Evolutionary conservation across 1,140 invertebrate species (phyloP), one percentile per base, ranked within the genome.

Genomic region (Eumeta japonica): DNA sequence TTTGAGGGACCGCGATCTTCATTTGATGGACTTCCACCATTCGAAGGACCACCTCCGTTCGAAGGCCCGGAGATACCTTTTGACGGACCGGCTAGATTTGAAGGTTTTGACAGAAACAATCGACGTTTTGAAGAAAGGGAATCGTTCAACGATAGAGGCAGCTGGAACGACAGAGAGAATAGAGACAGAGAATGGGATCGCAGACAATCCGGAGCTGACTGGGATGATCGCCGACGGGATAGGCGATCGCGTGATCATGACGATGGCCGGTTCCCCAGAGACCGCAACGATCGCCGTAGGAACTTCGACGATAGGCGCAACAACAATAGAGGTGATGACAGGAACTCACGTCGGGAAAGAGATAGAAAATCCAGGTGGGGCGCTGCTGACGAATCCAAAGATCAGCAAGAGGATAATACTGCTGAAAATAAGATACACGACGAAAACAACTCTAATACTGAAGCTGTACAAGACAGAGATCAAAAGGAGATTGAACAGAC

Each of bases 301-400:
- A 55, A 60, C 10, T 37, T 47, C 18, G 59, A 63, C 4, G 56
- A 62, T n/a, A 45, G 52, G 10, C 49, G 46, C 19, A 52, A 31
- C 7, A 35, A 44, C 28, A 16, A 30, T 10, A 33, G 20, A 34
- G 32, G 50, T 24, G 53, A 41, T 28, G 58, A 58, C 13, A 50
- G 51, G 13, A 43, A 53, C 28, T 50, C 57, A 19, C 52, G 59
- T 15, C 47, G 66, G 31, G 64, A 72, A 18, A 72, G 59, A 44
- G 67, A 72, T 44, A 58, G 67, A 27, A 74, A 72, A 34, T 72
- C 66, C 0, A 53, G 70, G 24, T 74, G 70, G 70, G 70, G 66
- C 2, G 70, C 66, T 0, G 56, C 62, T 0, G 67, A 70, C 2
- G 65, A 31, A 9, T 16, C 16, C 3, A 10, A 3, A 16, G 7